A percentile compares a stretch with the other conserved stretches of the same genome.
These are phyloP conservation scores for Goniozus legneri DNA, from an alignment of 1,140 invertebrate genomes.

Conservation along the genomic window DNA sequence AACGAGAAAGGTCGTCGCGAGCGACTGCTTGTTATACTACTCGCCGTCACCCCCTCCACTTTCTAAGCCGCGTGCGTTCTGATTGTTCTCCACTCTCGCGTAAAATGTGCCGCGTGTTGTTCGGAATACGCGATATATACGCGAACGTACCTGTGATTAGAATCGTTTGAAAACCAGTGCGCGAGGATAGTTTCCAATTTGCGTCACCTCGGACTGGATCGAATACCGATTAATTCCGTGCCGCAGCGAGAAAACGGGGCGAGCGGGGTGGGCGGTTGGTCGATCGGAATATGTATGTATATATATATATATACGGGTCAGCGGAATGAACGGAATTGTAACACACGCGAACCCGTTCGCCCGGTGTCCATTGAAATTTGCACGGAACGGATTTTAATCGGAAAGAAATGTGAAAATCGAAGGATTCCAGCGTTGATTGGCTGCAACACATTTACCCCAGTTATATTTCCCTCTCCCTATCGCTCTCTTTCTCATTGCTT, in stretches of 20 bases:
- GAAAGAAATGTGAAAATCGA: slow-evolving; percentile 35
- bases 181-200: slow-evolving; percentile 44
- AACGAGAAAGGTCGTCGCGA: no score
- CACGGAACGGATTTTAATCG: slow-evolving; percentile 31
- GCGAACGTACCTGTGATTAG: neutral
- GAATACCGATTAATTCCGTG: slow-evolving; percentile 43
- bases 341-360: slow-evolving; percentile 15
- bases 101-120: no score
- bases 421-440: slow-evolving; percentile 25
- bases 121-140: no score
- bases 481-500: neutral
- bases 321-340: slow-evolving; percentile 27
- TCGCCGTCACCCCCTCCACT: neutral
- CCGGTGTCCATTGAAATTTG: slow-evolving; percentile 6
- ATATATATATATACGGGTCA: no score
- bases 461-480: neutral
- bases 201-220: slow-evolving; percentile 32
- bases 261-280: no score
- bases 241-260: no score
- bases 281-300: no score
- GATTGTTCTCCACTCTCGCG: no score
- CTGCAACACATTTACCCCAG: slow-evolving; percentile 26
- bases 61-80: no score
- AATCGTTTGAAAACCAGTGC: slow-evolving; percentile 36
- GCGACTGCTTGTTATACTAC: no score